Evolutionary conservation across 2,888 invertebrate species (phyloP), one percentile per base, ranked within the genome.

Genomic region (Muschampia plurimacula): DNA sequence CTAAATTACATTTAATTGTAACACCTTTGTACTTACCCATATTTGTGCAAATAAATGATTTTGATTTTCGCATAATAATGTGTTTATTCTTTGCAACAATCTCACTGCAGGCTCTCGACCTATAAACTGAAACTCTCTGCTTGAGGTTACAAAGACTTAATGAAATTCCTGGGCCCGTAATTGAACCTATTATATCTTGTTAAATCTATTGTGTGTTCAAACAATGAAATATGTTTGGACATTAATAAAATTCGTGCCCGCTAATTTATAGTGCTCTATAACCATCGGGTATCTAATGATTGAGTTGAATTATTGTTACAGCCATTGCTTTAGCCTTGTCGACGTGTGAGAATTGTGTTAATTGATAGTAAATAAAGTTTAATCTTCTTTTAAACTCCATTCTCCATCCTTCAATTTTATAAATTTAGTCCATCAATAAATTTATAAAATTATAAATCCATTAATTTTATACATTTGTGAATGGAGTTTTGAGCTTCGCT

Each of bases 91-190:
- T 32, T 32, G 32, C 32, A 32, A 32, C 3, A 32, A 32, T 32
- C 2, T 2, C 32, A 32, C 3, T 32, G 32, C 39, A n/a, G 39
- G 60, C 60, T 60, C 60, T 36, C 36, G n/a, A 41, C n/a, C 62
- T 59, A 15, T 39, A 46, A 71, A 32, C 59, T 32, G 32, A 65
- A 65, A 57, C 32, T 52, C 62, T 41, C 57, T 32, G 4, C 59
- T 62, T n/a, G 67, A 74, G 75, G 71, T 74, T 72, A 63, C 65
- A 74, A 44, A 79, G 80, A 80, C 84, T 82, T 89, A 91, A 92
- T 91, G 90, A 91, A 91, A 91, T 91, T 89, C 89, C 88, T 72
- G 78, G 77, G 73, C 75, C 28, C 79, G 79, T 89, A 91, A 92
- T 90, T 88, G 87, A 81, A 77, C 81, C 86, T 81, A 89, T 91